Evolutionary conservation across 2,113 vertebrate genomes (phyloP).

Genomic region (Cyprinodon variegatus): DNA sequence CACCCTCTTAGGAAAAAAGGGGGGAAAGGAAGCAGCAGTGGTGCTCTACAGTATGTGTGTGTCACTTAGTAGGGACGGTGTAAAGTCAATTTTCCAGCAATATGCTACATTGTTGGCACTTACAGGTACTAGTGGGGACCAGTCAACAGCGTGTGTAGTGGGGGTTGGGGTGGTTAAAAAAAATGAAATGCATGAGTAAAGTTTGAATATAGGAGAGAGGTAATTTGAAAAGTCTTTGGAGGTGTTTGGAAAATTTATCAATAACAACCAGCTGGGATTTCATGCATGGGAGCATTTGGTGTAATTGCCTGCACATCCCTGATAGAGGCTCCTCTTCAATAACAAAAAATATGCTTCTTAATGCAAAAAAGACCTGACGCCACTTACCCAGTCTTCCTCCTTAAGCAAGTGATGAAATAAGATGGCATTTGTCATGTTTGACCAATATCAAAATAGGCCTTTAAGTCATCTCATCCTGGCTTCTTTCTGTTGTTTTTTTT

Average conservation of each 20-base stretch:
- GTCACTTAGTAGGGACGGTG: too few species aligned
- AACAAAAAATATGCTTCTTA: slow-evolving; percentile 77
- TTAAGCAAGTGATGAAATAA: slow-evolving; percentile 39
- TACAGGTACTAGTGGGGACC: too few species aligned
- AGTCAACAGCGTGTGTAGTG: too few species aligned
- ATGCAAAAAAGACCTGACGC: slow-evolving; percentile 67
- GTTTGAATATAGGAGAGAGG: slow-evolving; percentile 81
- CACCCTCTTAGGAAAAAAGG: slow-evolving; percentile 45
- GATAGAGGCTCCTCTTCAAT: slow-evolving; percentile 81
- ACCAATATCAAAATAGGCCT: slow-evolving; percentile 43
- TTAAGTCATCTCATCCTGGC: slow-evolving; percentile 32
- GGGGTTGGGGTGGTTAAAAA: neutral
- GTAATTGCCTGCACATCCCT: slow-evolving; percentile 84
- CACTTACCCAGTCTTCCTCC: slow-evolving; percentile 49
- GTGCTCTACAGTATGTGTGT: too few species aligned
- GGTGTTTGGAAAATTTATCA: slow-evolving; percentile 83
- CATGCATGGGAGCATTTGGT: slow-evolving; percentile 82
- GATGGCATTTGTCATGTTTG: slow-evolving; percentile 50
- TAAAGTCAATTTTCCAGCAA: too few species aligned
- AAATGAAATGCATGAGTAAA: slow-evolving; percentile 79
- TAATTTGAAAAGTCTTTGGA: slow-evolving; percentile 84
- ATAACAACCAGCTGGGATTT: slow-evolving; percentile 84
- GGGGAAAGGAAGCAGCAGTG: neutral
- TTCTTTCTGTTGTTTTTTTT: slow-evolving; percentile 3
- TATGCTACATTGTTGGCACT: too few species aligned